These are phyloP conservation scores for Apis mellifera DNA, from an alignment of 1,140 invertebrate species.

Conservation along the genomic window Amel_HAv3.1 CM009934.2:10059501-10060000, in stretches of 20 bases:
- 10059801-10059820: neutral
- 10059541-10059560: conserved; percentile 8
- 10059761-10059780: neutral
- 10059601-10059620: neutral
- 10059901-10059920: conserved; percentile 71
- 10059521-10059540: conserved; percentile 1
- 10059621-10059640: neutral
- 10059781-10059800: neutral
- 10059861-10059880: too few relatives aligned
- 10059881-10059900: conserved; percentile 33
- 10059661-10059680: too few relatives aligned
- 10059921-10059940: conserved; percentile 66
- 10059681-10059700: too few relatives aligned
- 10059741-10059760: neutral
- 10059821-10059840: too few relatives aligned
- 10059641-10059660: neutral
- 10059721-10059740: too few relatives aligned
- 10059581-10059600: conserved; percentile 31
- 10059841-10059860: too few relatives aligned
- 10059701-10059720: too few relatives aligned
- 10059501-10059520: conserved; percentile 13
- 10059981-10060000: conserved; percentile 71
- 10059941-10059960: conserved; percentile 76
- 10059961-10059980: conserved; percentile 70
- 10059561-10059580: neutral